phyloP scores from a whole-genome alignment of 2,113 vertebrate genomes.

The Pomatostomus ruficeps region DNA sequence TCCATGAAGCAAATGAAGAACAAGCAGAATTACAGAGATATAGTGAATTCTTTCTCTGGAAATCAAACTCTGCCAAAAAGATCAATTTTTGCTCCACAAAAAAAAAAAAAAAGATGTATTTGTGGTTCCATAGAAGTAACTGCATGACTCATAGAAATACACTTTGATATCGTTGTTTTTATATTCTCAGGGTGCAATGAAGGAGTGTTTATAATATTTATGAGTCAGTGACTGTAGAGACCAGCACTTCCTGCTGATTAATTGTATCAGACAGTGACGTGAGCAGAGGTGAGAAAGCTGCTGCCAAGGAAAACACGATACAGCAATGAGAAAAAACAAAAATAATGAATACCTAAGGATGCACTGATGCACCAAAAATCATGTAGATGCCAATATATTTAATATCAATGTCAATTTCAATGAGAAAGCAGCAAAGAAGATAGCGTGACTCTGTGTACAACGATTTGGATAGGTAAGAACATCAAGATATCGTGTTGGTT shows the following conservation, averaged over 20 bases:
- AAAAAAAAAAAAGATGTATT: neutral
- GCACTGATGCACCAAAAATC: neutral
- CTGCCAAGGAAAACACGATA: neutral
- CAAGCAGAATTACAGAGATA: neutral
- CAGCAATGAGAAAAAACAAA: neutral
- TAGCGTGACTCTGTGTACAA: neutral
- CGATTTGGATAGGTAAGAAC: neutral
- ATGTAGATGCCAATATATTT: neutral
- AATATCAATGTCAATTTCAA: neutral
- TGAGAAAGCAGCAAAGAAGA: neutral
- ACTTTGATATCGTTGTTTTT: neutral
- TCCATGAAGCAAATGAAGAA: neutral
- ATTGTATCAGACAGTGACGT: neutral
- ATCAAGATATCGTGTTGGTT: neutral
- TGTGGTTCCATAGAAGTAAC: neutral
- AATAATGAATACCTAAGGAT: neutral
- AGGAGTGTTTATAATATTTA: neutral
- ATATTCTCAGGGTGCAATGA: neutral
- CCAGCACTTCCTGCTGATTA: neutral
- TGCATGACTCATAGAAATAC: neutral
- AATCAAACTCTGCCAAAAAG: neutral
- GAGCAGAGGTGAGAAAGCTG: neutral
- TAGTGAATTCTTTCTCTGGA: neutral
- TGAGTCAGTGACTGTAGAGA: neutral
- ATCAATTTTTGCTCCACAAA: accelerated